Evolutionary conservation across 2,113 vertebrate species (phyloP).

Genomic region (Pachypanchax playfairii): DNA sequence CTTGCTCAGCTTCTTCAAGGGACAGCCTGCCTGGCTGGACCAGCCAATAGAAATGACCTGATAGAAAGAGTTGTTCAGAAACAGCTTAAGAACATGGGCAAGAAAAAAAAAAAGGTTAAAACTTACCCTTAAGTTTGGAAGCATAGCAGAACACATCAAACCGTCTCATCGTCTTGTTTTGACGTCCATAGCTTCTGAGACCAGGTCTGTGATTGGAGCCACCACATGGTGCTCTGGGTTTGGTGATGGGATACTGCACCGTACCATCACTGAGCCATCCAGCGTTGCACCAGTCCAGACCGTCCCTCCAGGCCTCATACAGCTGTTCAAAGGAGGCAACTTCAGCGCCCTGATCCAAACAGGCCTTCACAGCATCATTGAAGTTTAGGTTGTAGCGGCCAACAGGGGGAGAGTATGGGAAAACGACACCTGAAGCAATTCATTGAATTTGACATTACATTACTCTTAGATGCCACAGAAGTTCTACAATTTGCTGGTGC

Average conservation of each 20-base stretch:
- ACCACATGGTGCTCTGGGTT: conserved; percentile 89
- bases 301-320: conserved; percentile 84
- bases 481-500: too few relatives aligned
- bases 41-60: conserved; percentile 92
- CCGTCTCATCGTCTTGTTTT: conserved; percentile 82
- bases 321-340: conserved; percentile 90
- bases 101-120: not conserved
- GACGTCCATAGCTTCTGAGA: conserved; percentile 89
- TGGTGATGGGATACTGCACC: conserved; percentile 93
- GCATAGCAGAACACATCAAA: conserved; percentile 95
- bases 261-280: conserved; percentile 94
- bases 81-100: too few relatives aligned
- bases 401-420: conserved; percentile 85
- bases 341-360: conserved; percentile 83
- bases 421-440: conserved; percentile 88
- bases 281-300: conserved; percentile 97
- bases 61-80: too few relatives aligned
- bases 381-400: conserved; percentile 94
- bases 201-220: conserved; percentile 84
- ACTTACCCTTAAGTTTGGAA: conserved; percentile 83
- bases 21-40: conserved; percentile 88
- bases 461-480: too few relatives aligned
- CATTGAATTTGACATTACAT: too few relatives aligned
- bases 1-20: conserved; percentile 87
- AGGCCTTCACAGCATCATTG: conserved; percentile 82